These are phyloP conservation scores for Myotis daubentonii DNA, from an alignment of 2,797 vertebrate species.

Conservation along the genomic window DNA sequence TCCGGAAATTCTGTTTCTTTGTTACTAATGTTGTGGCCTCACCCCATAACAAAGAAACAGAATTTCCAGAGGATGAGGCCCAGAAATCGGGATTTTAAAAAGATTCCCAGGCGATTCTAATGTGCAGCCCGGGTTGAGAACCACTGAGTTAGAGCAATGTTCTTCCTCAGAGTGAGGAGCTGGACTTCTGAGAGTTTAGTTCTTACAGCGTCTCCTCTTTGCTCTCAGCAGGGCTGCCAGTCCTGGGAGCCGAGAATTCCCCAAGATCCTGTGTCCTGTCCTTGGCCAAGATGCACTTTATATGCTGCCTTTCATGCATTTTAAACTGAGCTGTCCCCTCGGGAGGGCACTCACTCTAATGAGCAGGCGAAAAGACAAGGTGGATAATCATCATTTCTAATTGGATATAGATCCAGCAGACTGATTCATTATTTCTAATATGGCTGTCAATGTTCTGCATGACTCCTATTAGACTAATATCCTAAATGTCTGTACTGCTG, in stretches of 20 bases:
- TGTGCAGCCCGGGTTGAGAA: no score
- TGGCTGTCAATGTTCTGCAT: slow-evolving; percentile 59
- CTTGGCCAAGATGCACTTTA: slow-evolving; percentile 48
- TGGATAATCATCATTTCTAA: slow-evolving; percentile 82
- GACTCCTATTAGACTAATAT: slow-evolving; percentile 64
- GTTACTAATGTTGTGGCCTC: no score
- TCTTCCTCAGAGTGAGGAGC: neutral
- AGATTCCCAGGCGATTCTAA: no score
- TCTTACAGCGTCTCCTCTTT: neutral
- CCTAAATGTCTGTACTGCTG: slow-evolving; percentile 54
- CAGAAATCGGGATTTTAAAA: no score
- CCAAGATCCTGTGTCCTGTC: neutral
- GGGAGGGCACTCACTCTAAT: slow-evolving; percentile 58
- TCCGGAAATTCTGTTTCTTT: no score
- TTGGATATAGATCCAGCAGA: slow-evolving; percentile 79
- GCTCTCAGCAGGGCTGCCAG: no score
- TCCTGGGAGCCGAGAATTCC: neutral
- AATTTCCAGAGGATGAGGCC: no score
- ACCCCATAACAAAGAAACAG: no score
- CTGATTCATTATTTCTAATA: slow-evolving; percentile 81
- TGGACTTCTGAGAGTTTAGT: accelerated
- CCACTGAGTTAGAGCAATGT: neutral
- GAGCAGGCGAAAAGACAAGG: slow-evolving; percentile 62
- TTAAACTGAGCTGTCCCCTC: slow-evolving; percentile 69
- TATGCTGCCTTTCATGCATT: slow-evolving; percentile 51